phyloP scores from a whole-genome alignment of 2,888 invertebrate species.

The Acrobasis consociella region DNA sequence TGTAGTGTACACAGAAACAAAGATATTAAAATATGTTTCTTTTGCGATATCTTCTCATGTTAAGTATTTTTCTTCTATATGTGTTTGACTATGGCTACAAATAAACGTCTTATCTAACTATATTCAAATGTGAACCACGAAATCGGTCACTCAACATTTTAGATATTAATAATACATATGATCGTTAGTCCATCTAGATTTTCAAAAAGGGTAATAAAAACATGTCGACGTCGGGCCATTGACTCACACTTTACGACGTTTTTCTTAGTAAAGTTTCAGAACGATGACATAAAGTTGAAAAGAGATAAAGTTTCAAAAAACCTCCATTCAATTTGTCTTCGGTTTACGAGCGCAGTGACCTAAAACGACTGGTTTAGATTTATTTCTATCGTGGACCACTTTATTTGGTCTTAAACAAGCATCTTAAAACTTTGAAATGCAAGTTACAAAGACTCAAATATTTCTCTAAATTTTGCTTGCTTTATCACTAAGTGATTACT shows the following conservation, averaged over 20 bases:
- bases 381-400: slow-evolving; percentile 16
- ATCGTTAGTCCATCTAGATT: no score
- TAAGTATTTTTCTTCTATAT: no score
- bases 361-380: slow-evolving; percentile 33
- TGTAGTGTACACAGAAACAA: no score
- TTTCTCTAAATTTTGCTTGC: no score
- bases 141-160: no score
- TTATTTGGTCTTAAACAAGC: background rate
- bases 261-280: background rate
- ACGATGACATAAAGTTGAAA: slow-evolving; percentile 35
- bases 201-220: background rate
- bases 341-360: slow-evolving; percentile 32
- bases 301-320: slow-evolving; percentile 36
- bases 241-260: background rate
- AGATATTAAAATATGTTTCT: no score
- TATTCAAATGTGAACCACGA: no score
- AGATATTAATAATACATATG: no score
- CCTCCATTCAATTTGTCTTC: slow-evolving; percentile 37
- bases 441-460: background rate
- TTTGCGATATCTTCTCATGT: no score
- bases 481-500: no score
- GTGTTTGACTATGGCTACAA: no score
- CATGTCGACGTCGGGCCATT: background rate
- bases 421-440: background rate
- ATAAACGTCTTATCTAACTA: no score